phyloP scores from a whole-genome alignment of 1,140 invertebrate species.

The Platorchestia sp. region DNA sequence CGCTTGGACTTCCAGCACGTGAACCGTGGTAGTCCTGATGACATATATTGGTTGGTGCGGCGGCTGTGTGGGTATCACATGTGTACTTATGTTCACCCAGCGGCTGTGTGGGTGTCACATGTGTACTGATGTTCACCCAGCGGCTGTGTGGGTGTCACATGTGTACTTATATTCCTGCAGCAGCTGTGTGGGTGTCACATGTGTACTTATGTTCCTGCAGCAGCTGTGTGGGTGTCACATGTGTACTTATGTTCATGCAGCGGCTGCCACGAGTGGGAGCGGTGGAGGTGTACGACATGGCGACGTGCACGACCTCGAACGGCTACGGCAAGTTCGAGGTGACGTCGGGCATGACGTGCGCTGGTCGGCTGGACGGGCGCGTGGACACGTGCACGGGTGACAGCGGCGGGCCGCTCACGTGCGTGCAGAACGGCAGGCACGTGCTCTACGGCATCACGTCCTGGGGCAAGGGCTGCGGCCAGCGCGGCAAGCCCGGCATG shows the following conservation, averaged over 20 bases:
- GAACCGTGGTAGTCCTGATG: too few relatives aligned
- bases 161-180: not conserved
- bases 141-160: too few relatives aligned
- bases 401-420: constrained; percentile 80
- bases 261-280: constrained; percentile 56
- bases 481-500: constrained; percentile 71
- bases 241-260: constrained; percentile 46
- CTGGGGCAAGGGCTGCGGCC: constrained; percentile 72
- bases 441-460: constrained; percentile 70
- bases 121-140: too few relatives aligned
- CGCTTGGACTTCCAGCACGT: too few relatives aligned
- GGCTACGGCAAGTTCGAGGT: constrained; percentile 62
- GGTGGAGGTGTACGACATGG: constrained; percentile 60
- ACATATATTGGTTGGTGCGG: too few relatives aligned
- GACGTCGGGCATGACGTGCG: constrained; percentile 84
- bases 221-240: too few relatives aligned
- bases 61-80: too few relatives aligned
- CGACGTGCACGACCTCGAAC: constrained; percentile 54
- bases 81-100: too few relatives aligned
- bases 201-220: constrained; percentile 39
- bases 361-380: constrained; percentile 84
- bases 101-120: too few relatives aligned
- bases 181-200: too few relatives aligned
- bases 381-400: constrained; percentile 92
- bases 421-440: constrained; percentile 69